Conservation (phyloP, 2,113 vertebrate species). For the Cheilinus undulatus region DNA sequence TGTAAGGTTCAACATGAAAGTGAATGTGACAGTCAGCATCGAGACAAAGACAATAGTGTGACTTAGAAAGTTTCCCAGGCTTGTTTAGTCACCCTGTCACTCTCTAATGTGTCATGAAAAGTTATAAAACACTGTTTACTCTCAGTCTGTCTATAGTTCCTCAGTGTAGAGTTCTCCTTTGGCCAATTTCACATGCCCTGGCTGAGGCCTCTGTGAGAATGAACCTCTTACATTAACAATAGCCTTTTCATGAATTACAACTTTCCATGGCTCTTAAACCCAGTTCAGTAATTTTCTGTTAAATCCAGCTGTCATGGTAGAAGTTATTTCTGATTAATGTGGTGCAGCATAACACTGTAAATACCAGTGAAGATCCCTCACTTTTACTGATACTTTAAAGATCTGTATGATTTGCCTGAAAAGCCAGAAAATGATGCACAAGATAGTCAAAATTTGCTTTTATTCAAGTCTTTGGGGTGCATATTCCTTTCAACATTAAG, state of each 20-base stretch:
- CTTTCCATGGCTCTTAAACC: neutral
- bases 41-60: slow-evolving; percentile 8
- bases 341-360: neutral
- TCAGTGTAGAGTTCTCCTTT: neutral
- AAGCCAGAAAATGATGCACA: no score
- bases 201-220: neutral
- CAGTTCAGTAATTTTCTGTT: neutral
- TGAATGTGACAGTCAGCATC: slow-evolving; percentile 8
- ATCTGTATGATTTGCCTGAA: no score
- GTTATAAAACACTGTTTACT: neutral
- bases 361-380: neutral
- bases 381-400: neutral
- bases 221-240: neutral
- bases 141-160: neutral
- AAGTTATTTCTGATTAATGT: neutral
- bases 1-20: neutral
- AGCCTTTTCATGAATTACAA: neutral
- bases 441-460: no score
- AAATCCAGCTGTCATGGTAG: neutral
- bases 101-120: slow-evolving; percentile 27
- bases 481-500: neutral
- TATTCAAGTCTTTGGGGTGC: neutral
- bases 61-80: slow-evolving; percentile 1
- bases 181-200: slow-evolving; percentile 29
- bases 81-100: neutral